Base-by-base conservation (phyloP, 2,113 vertebrate species). In the Lagopus leucura region DNA sequence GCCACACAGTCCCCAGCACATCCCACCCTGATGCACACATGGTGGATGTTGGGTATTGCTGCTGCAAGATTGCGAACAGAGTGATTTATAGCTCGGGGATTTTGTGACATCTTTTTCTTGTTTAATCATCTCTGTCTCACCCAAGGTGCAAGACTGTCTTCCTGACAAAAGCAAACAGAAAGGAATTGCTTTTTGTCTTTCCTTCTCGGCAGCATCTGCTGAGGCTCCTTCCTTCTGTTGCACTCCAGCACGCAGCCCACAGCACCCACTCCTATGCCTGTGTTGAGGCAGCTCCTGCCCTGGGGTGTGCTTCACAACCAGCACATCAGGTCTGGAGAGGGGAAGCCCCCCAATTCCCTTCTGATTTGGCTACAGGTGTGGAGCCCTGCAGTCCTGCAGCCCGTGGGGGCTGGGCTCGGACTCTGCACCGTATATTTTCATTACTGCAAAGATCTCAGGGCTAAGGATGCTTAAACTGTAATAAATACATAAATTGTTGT, bases 401-500 rank as follows among this genome's bases (percentile, higher is more conserved):
- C 61, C 47, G 27, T 5, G 0, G 2, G 8, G 48, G 27, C 83
- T 0, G 43, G 20, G 57, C 11, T 74, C 32, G 43, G 52, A 21
- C 3, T 95, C 76, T 25, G 48, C 0, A 0, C 81, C 76, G 81
- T 96, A 57, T 90, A 89, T 96, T 94, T 94, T 95, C 90, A 95
- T 96, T 90, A 90, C 83, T 65, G 86, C 48, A 71, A 94, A 92
- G 90, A 90, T 70, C 88, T 93, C 82, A 71, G 86, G 83, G 86
- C 76, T 84, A 82, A 85, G 90, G 90, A 76, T 82, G 38, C 83
- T 93, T 96, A 93, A 94, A 95, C 66, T 60, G 77, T 93, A 94
- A 96, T 93, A 96, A 96, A 94, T 93, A 92, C 76, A 90, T 84
- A 94, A 95, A 90, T 89, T 92, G 92, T 69, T 74, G 66, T 90